These are phyloP conservation scores for Orthonychiurus folsomi DNA, from an alignment of 2,888 invertebrate genomes.

Conservation along the genomic window DNA sequence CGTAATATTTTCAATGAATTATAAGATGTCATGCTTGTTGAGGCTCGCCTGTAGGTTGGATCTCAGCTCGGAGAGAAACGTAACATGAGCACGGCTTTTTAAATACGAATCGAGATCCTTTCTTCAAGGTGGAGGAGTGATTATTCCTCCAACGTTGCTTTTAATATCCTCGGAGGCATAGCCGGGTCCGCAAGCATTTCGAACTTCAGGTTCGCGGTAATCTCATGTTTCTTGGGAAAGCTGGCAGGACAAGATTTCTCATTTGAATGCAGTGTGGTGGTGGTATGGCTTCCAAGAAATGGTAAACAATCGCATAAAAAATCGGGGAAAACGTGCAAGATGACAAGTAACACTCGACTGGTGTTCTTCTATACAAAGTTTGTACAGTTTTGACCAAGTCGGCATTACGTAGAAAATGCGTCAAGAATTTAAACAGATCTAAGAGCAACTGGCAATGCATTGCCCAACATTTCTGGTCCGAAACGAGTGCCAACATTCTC, in stretches of 20 bases:
- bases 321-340: slow-evolving; percentile 98
- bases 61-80: slow-evolving; percentile 84
- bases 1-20: no score
- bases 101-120: slow-evolving; percentile 95
- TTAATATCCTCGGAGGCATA: slow-evolving; percentile 76
- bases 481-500: slow-evolving; percentile 77
- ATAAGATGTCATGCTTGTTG: background rate
- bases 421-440: slow-evolving; percentile 91
- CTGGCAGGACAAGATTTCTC: slow-evolving; percentile 94
- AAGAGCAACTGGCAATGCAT: slow-evolving; percentile 93
- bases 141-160: slow-evolving; percentile 78
- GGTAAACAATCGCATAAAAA: slow-evolving; percentile 98
- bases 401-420: slow-evolving; percentile 93
- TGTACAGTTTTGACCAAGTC: slow-evolving; percentile 90
- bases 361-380: slow-evolving; percentile 87
- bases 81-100: slow-evolving; percentile 86
- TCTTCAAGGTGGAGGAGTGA: slow-evolving; percentile 79
- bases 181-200: slow-evolving; percentile 83
- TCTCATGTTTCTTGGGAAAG: slow-evolving; percentile 96
- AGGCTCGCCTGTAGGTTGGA: slow-evolving; percentile 69
- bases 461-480: slow-evolving; percentile 93
- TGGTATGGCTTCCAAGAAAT: slow-evolving; percentile 97
- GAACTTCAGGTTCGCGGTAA: slow-evolving; percentile 88
- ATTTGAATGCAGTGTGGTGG: slow-evolving; percentile 97
- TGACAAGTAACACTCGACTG: slow-evolving; percentile 82